phyloP scores from a whole-genome alignment of 2,113 vertebrate species.

The Vombatus ursinus region DNA sequence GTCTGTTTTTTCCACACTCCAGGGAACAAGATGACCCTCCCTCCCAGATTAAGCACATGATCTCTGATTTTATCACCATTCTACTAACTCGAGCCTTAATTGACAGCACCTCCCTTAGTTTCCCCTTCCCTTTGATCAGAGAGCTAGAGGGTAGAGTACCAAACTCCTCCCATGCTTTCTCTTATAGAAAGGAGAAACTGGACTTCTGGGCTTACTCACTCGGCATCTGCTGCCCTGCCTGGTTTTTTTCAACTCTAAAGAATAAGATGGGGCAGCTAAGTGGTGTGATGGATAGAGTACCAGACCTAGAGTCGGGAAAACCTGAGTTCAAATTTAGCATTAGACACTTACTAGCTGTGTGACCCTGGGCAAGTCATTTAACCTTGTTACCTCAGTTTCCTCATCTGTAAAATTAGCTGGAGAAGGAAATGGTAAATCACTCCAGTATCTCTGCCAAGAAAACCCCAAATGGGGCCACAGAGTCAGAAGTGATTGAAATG shows the following conservation, averaged over 20 bases:
- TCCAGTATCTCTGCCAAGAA: too few species aligned
- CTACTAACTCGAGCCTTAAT: neutral
- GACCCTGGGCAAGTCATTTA: too few species aligned
- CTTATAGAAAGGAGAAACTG: neutral
- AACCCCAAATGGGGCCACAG: too few species aligned
- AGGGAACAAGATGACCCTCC: neutral
- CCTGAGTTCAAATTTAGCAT: too few species aligned
- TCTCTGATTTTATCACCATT: neutral
- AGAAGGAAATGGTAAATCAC: too few species aligned
- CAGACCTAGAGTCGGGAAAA: too few species aligned
- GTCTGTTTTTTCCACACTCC: neutral
- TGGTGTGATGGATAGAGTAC: too few species aligned
- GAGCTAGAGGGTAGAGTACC: neutral
- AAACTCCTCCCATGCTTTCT: neutral
- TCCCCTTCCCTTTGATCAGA: neutral
- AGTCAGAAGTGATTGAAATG: too few species aligned
- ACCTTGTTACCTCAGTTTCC: too few species aligned
- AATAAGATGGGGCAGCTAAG: too few species aligned
- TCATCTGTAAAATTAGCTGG: too few species aligned
- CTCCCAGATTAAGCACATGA: neutral
- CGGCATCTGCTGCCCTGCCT: neutral
- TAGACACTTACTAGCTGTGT: too few species aligned
- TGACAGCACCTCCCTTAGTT: neutral
- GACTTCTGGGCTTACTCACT: neutral
- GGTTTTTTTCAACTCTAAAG: neutral